phyloP scores from a whole-genome alignment of 2,888 invertebrate genomes.

The Aleiodes testaceus region DNA sequence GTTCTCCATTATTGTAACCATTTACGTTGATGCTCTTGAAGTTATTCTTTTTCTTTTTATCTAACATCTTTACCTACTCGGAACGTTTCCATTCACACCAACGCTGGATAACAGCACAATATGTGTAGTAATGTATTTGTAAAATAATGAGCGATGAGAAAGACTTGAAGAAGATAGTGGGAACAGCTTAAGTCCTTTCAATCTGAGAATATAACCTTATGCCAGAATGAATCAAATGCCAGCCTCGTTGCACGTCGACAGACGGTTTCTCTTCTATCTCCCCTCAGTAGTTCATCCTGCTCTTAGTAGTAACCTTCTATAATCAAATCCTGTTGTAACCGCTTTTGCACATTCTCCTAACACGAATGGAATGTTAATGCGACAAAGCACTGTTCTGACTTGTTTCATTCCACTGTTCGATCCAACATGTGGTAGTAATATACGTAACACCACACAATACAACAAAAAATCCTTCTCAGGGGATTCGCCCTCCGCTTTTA shows the following conservation, averaged over 20 bases:
- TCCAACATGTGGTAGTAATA: background rate
- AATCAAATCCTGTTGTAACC: constrained; percentile 72
- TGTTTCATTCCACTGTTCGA: constrained; percentile 51
- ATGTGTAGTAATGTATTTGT: too few relatives aligned
- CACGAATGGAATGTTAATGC: constrained; percentile 73
- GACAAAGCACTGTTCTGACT: constrained; percentile 70
- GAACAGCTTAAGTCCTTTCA: constrained; percentile 17
- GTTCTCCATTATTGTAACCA: background rate
- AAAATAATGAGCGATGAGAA: too few relatives aligned
- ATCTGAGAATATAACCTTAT: constrained; percentile 30
- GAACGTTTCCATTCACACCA: too few relatives aligned
- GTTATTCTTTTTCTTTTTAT: too few relatives aligned
- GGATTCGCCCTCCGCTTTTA: constrained; percentile 49
- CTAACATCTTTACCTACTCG: too few relatives aligned
- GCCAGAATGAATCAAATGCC: constrained; percentile 17
- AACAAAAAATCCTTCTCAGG: constrained; percentile 49
- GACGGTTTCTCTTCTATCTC: background rate
- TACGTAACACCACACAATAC: constrained; percentile 24
- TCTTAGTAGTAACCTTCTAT: constrained; percentile 64
- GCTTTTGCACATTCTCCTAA: constrained; percentile 67
- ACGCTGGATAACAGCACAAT: too few relatives aligned
- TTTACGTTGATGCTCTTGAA: too few relatives aligned
- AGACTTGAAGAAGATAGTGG: constrained; percentile 3
- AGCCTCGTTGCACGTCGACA: constrained; percentile 20
- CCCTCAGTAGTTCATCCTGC: constrained; percentile 44